These are phyloP conservation scores for Actias luna DNA, from an alignment of 2,888 invertebrate genomes.

Conservation along the genomic window DNA sequence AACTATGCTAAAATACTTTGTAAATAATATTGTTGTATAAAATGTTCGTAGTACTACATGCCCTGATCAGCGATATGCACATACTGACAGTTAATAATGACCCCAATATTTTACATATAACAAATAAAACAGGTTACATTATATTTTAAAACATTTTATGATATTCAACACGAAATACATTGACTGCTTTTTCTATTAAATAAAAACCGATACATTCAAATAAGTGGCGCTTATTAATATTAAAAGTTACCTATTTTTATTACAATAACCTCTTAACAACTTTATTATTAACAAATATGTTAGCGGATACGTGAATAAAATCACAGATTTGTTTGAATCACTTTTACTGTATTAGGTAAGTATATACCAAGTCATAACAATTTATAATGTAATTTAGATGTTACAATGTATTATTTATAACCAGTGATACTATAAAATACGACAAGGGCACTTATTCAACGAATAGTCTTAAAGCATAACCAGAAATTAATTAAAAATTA, in stretches of 20 bases:
- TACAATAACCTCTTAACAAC: background rate
- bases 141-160: background rate
- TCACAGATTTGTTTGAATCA: background rate
- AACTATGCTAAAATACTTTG: slow-evolving; percentile 25
- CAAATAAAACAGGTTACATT: background rate
- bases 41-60: background rate
- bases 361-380: background rate
- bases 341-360: background rate
- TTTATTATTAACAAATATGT: background rate
- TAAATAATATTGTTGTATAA: slow-evolving; percentile 19
- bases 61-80: background rate
- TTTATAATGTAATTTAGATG: background rate
- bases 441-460: background rate
- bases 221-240: too few species aligned
- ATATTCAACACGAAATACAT: background rate
- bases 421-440: background rate
- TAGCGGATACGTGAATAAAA: background rate
- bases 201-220: background rate
- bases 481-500: background rate
- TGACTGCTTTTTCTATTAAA: background rate
- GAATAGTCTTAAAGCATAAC: background rate
- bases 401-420: background rate
- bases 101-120: background rate
- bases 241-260: too few species aligned
- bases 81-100: background rate